Conservation (phyloP, 1,140 invertebrate genomes). For the Drosophila lowei region DNA sequence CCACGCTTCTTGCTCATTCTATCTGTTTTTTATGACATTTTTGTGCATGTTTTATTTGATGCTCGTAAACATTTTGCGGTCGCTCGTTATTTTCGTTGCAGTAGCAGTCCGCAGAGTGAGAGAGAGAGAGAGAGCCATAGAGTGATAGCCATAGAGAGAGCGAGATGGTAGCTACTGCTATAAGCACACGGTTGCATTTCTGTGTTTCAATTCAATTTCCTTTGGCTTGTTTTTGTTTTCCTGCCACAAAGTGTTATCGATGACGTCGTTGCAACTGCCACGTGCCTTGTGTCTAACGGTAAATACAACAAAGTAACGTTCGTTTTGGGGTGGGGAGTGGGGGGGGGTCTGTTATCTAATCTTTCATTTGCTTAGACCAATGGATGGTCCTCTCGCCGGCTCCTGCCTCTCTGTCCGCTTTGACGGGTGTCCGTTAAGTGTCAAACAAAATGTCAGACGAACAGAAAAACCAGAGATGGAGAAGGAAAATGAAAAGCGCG, state of each 20-base stretch:
- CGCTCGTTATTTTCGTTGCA: conserved; percentile 40
- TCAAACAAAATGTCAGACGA: conserved; percentile 59
- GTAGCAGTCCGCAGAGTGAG: conserved; percentile 1
- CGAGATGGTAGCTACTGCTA: background rate
- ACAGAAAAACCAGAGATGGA: conserved; percentile 2
- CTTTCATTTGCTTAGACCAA: background rate
- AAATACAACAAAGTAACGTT: conserved; percentile 38
- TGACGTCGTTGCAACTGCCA: conserved; percentile 14
- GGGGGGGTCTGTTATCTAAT: conserved; percentile 36
- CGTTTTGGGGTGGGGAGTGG: conserved; percentile 6
- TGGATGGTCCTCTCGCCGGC: conserved; percentile 1
- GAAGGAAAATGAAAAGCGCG: conserved; percentile 43
- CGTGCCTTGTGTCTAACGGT: conserved; percentile 20
- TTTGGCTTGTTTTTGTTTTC: conserved; percentile 7
- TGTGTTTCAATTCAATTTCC: conserved; percentile 1
- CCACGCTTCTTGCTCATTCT: conserved; percentile 2
- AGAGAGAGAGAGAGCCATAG: background rate
- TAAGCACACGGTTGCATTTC: conserved; percentile 5
- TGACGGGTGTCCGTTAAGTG: conserved; percentile 70
- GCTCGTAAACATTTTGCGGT: conserved; percentile 65
- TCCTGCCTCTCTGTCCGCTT: conserved; percentile 30
- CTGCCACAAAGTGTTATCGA: conserved; percentile 28
- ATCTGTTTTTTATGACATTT: conserved; percentile 36
- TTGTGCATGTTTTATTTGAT: conserved; percentile 50
- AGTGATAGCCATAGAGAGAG: background rate